phyloP scores from a whole-genome alignment of 2,888 invertebrate genomes.

The Clunio marinus region DNA sequence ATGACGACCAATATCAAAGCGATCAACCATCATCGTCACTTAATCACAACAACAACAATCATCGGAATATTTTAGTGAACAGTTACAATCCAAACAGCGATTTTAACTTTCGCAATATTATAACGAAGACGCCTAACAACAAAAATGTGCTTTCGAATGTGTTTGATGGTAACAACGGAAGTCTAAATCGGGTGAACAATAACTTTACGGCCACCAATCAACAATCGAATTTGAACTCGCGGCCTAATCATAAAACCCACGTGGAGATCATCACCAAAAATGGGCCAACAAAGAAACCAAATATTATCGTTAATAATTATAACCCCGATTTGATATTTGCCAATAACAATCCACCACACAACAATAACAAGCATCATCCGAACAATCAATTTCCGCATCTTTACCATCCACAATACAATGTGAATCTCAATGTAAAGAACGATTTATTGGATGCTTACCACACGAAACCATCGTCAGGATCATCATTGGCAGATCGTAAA shows the following conservation, averaged over 20 bases:
- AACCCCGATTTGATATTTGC: slow-evolving; percentile 50
- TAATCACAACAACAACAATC: slow-evolving; percentile 43
- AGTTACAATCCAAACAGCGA: slow-evolving; percentile 49
- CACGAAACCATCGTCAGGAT: slow-evolving; percentile 53
- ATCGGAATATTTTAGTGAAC: slow-evolving; percentile 51
- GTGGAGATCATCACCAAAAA: slow-evolving; percentile 64
- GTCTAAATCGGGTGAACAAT: slow-evolving; percentile 37
- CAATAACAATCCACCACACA: slow-evolving; percentile 40
- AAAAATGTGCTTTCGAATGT: slow-evolving; percentile 41
- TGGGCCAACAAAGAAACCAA: slow-evolving; percentile 61
- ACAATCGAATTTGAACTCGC: slow-evolving; percentile 49
- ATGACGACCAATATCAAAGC: slow-evolving; percentile 35
- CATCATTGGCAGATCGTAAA: slow-evolving; percentile 76
- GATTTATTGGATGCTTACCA: slow-evolving; percentile 42
- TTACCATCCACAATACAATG: slow-evolving; percentile 56
- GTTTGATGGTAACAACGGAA: slow-evolving; percentile 40
- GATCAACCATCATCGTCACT: slow-evolving; percentile 39
- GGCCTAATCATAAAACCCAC: slow-evolving; percentile 64
- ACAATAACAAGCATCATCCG: slow-evolving; percentile 18
- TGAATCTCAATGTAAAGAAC: slow-evolving; percentile 49
- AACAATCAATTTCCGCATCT: slow-evolving; percentile 39
- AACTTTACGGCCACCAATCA: slow-evolving; percentile 41
- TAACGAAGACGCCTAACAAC: slow-evolving; percentile 41
- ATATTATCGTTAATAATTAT: slow-evolving; percentile 60
- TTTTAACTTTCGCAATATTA: slow-evolving; percentile 41